These are phyloP conservation scores for Ditylenchus weischeri DNA, from an alignment of 2,888 invertebrate genomes.

Conservation along the genomic window DNA sequence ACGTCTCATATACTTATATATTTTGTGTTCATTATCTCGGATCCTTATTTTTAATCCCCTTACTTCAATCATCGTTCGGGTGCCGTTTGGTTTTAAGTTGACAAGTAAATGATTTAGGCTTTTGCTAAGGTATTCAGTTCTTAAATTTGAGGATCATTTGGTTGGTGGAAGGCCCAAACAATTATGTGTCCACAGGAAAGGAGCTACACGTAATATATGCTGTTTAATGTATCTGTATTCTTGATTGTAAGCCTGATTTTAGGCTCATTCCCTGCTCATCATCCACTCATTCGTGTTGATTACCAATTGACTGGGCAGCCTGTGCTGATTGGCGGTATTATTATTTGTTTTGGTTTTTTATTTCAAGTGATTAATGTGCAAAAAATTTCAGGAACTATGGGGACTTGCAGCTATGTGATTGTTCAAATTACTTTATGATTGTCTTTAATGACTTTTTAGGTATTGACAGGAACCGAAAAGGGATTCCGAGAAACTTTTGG, in stretches of 20 bases:
- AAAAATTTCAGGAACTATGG: constrained; percentile 73
- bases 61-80: no score
- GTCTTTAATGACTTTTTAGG: no score
- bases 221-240: no score
- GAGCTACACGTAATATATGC: constrained; percentile 71
- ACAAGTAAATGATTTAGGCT: constrained; percentile 65
- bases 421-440: no score
- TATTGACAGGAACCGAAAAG: constrained; percentile 88
- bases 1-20: no score
- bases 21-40: no score
- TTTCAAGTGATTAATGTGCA: no score
- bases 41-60: no score
- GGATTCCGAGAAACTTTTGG: constrained; percentile 98
- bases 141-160: constrained; percentile 68
- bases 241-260: no score
- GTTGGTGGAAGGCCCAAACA: constrained; percentile 67
- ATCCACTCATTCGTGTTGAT: constrained; percentile 96
- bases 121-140: constrained; percentile 94
- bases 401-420: constrained; percentile 87
- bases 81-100: no score
- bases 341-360: no score
- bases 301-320: constrained; percentile 80
- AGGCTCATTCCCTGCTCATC: constrained; percentile 91
- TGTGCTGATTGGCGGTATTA: constrained; percentile 84
- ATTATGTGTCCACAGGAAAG: constrained; percentile 87